Evolutionary conservation across 2,888 invertebrate species (phyloP).

Genomic region (Chymomyza procnemis): DNA sequence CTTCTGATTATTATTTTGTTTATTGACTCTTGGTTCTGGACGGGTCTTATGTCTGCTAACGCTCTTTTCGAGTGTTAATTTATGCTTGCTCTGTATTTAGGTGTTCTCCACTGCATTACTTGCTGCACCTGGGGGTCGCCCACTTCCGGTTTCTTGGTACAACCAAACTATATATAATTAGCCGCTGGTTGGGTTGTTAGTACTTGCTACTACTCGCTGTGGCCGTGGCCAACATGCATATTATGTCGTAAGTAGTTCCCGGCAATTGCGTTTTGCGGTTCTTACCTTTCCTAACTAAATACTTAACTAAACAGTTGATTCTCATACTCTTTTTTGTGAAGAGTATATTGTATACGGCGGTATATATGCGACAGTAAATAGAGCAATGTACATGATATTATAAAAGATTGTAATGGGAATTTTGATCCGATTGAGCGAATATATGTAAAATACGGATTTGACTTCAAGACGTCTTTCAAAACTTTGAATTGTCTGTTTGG

Average conservation of each 20-base stretch:
- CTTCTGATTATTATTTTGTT: neutral
- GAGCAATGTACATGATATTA: neutral
- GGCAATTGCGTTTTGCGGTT: slow-evolving; percentile 1
- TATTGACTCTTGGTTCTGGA: neutral
- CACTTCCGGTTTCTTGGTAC: slow-evolving; percentile 4
- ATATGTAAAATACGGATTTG: too few species aligned
- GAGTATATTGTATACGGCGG: neutral
- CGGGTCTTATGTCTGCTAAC: neutral
- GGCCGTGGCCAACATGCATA: neutral
- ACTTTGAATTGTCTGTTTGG: too few species aligned
- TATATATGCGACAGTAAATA: neutral
- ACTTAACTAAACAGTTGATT: neutral
- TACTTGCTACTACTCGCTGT: neutral
- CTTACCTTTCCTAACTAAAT: neutral
- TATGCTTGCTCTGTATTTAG: neutral
- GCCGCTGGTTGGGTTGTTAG: neutral
- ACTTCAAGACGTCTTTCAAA: too few species aligned
- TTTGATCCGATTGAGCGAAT: too few species aligned
- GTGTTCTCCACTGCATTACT: neutral
- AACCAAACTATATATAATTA: slow-evolving; percentile 4
- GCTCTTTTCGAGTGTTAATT: neutral
- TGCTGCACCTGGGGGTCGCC: neutral
- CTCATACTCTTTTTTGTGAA: neutral
- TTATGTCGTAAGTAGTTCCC: neutral
- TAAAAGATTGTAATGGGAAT: too few species aligned